Conservation (phyloP, 2,113 vertebrate genomes). For the Uropsilus gracilis region DNA sequence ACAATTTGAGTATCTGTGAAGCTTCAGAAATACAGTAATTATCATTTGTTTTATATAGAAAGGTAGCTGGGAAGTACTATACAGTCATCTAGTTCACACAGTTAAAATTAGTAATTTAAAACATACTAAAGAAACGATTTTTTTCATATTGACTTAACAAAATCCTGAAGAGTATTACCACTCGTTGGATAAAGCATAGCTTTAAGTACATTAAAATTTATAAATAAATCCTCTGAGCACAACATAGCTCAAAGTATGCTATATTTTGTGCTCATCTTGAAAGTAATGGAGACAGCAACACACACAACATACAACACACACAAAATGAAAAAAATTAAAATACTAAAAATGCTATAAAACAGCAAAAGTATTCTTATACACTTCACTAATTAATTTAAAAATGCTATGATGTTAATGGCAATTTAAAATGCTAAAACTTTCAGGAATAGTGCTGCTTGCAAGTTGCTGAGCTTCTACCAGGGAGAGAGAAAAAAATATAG, state of each 20-base stretch:
- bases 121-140: neutral
- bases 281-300: neutral
- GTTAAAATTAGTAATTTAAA: slow-evolving; percentile 45
- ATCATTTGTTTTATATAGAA: slow-evolving; percentile 32
- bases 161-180: neutral
- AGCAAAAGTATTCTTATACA: slow-evolving; percentile 18
- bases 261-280: neutral
- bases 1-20: neutral
- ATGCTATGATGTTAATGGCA: neutral
- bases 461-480: slow-evolving; percentile 37
- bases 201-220: slow-evolving; percentile 18
- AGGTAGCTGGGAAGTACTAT: neutral
- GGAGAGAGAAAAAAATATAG: slow-evolving; percentile 17
- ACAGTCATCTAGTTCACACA: neutral
- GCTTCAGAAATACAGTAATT: neutral
- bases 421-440: slow-evolving; percentile 8
- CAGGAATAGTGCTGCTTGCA: neutral
- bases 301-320: neutral
- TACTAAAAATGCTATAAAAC: neutral
- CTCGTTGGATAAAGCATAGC: neutral
- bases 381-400: neutral
- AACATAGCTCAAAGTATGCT: slow-evolving; percentile 1
- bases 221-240: neutral
- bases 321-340: neutral
- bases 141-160: neutral